These are phyloP conservation scores for Trematomus loennbergii DNA, from an alignment of 2,113 vertebrate genomes.

Conservation along the genomic window DNA sequence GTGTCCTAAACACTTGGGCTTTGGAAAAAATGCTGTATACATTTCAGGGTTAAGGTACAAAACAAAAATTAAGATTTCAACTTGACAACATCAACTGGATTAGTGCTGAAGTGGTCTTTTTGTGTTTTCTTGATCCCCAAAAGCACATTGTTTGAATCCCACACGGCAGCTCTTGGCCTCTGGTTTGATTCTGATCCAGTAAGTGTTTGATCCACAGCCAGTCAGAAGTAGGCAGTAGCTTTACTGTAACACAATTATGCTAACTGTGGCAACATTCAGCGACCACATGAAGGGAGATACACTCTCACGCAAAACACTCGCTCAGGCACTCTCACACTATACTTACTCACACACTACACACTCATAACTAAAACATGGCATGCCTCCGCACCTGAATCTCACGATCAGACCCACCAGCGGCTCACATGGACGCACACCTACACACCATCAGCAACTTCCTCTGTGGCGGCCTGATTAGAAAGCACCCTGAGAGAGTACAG, in stretches of 20 bases:
- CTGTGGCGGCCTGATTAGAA: slow-evolving; percentile 60
- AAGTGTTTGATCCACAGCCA: slow-evolving; percentile 76
- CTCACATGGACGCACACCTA: slow-evolving; percentile 68
- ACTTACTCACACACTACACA: slow-evolving; percentile 64
- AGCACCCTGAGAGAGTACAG: slow-evolving; percentile 48
- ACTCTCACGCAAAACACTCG: slow-evolving; percentile 70
- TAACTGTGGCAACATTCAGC: slow-evolving; percentile 70
- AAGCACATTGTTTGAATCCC: slow-evolving; percentile 44
- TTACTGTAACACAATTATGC: slow-evolving; percentile 81
- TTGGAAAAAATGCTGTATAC: background rate
- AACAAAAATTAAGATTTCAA: background rate
- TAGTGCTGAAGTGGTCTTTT: slow-evolving; percentile 9
- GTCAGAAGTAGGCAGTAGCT: slow-evolving; percentile 75
- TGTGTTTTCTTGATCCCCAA: slow-evolving; percentile 39
- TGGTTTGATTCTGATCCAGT: slow-evolving; percentile 70
- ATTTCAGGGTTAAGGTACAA: background rate
- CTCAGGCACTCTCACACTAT: slow-evolving; percentile 62
- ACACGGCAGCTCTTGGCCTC: slow-evolving; percentile 63
- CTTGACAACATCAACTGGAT: slow-evolving; percentile 11
- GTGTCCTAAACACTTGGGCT: background rate
- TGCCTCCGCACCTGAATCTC: slow-evolving; percentile 70
- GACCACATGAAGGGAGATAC: slow-evolving; percentile 76
- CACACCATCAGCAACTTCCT: slow-evolving; percentile 74
- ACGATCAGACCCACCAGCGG: slow-evolving; percentile 36
- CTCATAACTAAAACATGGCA: slow-evolving; percentile 65